Base-by-base conservation (phyloP, 2,797 vertebrate species). In the Lithobates sylvaticus region DNA sequence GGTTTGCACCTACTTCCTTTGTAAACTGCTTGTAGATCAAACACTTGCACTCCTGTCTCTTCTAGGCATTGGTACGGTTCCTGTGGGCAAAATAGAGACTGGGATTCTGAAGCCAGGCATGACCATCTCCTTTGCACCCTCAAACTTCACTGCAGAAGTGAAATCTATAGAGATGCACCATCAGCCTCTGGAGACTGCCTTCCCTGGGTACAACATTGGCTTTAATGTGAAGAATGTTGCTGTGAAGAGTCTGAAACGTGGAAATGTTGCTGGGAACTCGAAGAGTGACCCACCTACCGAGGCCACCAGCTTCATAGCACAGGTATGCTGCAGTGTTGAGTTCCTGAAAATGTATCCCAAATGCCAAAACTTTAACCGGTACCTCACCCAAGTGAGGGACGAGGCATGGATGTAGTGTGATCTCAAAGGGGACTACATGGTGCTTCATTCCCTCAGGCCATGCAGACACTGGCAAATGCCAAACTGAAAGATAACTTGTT, bases 41-140 rank as follows among this genome's bases (percentile, higher is more conserved):
- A 1, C 16, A 5, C 50, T 54, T 54, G 50, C 5, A 39, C 71
- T 18, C 1, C 9, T 23, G 16, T 86, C 54, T 71, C n/a, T 83
- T 81, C 9, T 76, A 96, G 95, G 95, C 15, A 92, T 94, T 84
- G 94, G 93, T 23, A 94, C 95, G 0, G 93, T 95, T 9, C 93
- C 93, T 21, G 92, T 93, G 78, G 93, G 94, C 1, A 96, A 91
- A 84, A 93, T 92, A 67, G 94, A 96, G 79, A 94, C 91, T 0
- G 94, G 95, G 0, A 50, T 96, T 88, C 92, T 97, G 13, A 96
- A 95, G 88, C 95, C 95, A 0, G 96, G 95, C 7, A 96, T 95
- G 93, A 90, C 90, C 71, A 78, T 96, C 77, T 91, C 87, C 68
- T 97, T 96, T 88, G 94, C 95, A 0, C 93, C 94, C 0, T 93